Conservation (phyloP, 2,888 invertebrate species). For the Pristionchus fissidentatus region DNA sequence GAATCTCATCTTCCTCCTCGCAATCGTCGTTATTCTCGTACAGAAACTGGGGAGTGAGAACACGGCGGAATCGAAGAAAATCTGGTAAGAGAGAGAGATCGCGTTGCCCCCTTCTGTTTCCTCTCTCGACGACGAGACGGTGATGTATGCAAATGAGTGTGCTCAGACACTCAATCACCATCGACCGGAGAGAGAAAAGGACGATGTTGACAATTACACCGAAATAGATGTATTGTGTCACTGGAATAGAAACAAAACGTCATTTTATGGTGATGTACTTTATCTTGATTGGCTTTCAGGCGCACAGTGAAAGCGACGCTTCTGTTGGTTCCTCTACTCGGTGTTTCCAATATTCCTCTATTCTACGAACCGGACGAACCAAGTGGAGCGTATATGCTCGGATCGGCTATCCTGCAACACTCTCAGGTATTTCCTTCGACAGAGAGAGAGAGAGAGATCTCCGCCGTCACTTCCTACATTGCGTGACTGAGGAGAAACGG, state of each 20-base stretch:
- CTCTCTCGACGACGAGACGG: not conserved
- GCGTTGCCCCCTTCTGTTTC: too few species aligned
- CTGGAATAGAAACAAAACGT: too few species aligned
- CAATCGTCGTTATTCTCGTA: constrained; percentile 78
- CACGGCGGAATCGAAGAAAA: constrained; percentile 77
- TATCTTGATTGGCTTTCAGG: constrained; percentile 73
- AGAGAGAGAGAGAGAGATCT: not conserved
- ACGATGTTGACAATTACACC: too few species aligned
- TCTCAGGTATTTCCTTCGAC: constrained; percentile 77
- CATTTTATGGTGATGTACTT: constrained; percentile 6
- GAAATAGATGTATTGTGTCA: too few species aligned
- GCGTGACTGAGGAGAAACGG: too few species aligned
- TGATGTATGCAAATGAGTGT: not conserved
- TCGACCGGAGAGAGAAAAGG: too few species aligned
- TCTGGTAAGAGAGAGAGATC: constrained; percentile 75
- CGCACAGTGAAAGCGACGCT: constrained; percentile 80
- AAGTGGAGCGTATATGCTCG: constrained; percentile 77
- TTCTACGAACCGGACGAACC: constrained; percentile 77
- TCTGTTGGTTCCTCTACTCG: constrained; percentile 79
- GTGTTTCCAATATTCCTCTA: constrained; percentile 79
- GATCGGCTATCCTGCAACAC: constrained; percentile 79
- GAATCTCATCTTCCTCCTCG: constrained; percentile 77
- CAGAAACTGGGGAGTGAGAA: constrained; percentile 78
- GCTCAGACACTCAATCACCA: too few species aligned
- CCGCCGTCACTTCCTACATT: not conserved